phyloP scores from a whole-genome alignment of 2,113 vertebrate genomes.

The Calcarius ornatus region DNA sequence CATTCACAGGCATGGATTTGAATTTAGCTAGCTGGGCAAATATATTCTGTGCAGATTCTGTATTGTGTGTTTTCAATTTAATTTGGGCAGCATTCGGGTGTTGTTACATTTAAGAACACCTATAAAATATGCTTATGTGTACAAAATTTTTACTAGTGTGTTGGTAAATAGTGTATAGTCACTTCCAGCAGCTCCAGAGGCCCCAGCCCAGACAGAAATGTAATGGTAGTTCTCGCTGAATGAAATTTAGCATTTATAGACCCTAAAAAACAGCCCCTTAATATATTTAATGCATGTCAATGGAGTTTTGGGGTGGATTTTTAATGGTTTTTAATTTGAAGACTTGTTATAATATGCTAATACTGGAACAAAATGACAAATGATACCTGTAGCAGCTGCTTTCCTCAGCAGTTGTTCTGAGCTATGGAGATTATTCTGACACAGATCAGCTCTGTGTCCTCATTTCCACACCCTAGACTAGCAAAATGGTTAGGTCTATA shows the following conservation, averaged over 20 bases:
- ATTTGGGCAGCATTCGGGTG: background rate
- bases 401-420: background rate
- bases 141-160: background rate
- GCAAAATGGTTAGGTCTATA: background rate
- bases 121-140: background rate
- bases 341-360: background rate
- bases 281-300: background rate
- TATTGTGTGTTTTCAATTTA: background rate
- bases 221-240: background rate
- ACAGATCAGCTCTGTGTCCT: background rate
- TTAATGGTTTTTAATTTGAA: background rate
- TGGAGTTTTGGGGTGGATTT: background rate
- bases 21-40: background rate
- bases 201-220: background rate
- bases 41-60: background rate
- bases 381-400: background rate
- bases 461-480: background rate
- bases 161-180: rapidly evolving
- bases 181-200: background rate
- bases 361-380: background rate
- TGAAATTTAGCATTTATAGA: background rate
- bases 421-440: background rate
- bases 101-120: background rate
- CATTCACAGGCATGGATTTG: background rate
- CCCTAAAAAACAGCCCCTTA: background rate